Evolutionary conservation across 2,113 vertebrate genomes (phyloP), one percentile per base, ranked within the genome.

Genomic region (Oryzias melastigma): DNA sequence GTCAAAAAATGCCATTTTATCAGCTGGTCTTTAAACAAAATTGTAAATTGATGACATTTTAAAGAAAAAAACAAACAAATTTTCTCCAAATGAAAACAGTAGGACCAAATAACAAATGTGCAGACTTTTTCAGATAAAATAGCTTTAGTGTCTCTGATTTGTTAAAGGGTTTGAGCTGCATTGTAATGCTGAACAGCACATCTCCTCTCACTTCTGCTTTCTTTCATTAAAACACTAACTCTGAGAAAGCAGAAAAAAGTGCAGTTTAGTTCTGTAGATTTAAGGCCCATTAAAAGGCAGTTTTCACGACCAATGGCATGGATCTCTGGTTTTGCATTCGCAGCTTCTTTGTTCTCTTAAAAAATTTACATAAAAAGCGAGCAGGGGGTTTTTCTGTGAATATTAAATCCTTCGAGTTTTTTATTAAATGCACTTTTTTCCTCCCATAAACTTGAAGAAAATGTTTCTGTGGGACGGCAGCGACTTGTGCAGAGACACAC

Each of bases 201-300:
- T 35, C 10, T 35, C 35, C 35, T n/a, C n/a, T 46, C 44, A n/a
- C 5, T n/a, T 46, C 44, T 46, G 44, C 16, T 46, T 16, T n/a
- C 16, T 46, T 46, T 46, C 44, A 46, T 46, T 46, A 46, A 46
- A 46, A 46, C 44, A n/a, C 44, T n/a, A 46, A n/a, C 44, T n/a
- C 17, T 46, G 44, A 46, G 44, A n/a, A 27, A 18, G 44, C 44
- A 46, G 44, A 46, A n/a, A n/a, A 35, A 17, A n/a, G 44, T 7
- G 16, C 44, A n/a, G 44, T n/a, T 46, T n/a, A 8, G 44, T n/a
- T 18, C 44, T 46, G 44, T n/a, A 46, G 44, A 46, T 46, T 46
- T 46, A 46, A 46, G 44, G 44, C 44, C 44, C 44, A 46, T 46
- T 46, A 46, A 46, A 46, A n/a, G 44, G n/a, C 44, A 35, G 35